Evolutionary conservation across 2,888 invertebrate genomes (phyloP).

Genomic region (Perithous albicinctus): DNA sequence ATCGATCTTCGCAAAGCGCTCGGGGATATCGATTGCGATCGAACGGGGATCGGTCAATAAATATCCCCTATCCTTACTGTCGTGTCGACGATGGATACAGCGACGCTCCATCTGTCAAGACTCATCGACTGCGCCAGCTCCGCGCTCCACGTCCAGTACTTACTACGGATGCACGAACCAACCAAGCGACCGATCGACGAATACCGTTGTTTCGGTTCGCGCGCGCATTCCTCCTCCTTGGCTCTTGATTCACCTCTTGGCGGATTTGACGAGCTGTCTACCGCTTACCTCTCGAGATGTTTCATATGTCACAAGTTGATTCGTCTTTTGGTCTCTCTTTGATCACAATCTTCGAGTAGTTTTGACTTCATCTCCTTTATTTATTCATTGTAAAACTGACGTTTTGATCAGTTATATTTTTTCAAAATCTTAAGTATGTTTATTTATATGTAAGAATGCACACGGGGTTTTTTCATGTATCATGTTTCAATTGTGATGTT

Average conservation of each 20-base stretch:
- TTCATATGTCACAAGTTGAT: background rate
- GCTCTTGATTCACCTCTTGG: background rate
- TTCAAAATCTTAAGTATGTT: no score
- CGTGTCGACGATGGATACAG: constrained; percentile 66
- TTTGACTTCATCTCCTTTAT: no score
- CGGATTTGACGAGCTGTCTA: constrained; percentile 16
- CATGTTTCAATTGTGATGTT: no score
- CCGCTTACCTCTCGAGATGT: constrained; percentile 5
- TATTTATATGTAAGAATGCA: no score
- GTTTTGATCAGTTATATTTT: no score
- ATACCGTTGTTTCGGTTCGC: constrained; percentile 36
- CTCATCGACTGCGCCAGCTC: constrained; percentile 36
- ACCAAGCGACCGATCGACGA: constrained; percentile 44
- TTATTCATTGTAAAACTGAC: no score
- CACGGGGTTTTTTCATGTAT: no score
- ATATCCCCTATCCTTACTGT: constrained; percentile 70
- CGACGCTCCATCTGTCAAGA: constrained; percentile 68
- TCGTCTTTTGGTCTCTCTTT: background rate
- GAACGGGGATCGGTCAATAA: constrained; percentile 68
- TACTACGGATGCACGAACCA: constrained; percentile 6
- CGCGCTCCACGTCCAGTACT: constrained; percentile 27
- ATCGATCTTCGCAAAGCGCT: constrained; percentile 35
- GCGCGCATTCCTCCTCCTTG: background rate
- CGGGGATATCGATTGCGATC: constrained; percentile 59
- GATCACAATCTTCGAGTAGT: background rate